phyloP scores from a whole-genome alignment of 2,797 vertebrate genomes.

The Tamandua tetradactyla region DNA sequence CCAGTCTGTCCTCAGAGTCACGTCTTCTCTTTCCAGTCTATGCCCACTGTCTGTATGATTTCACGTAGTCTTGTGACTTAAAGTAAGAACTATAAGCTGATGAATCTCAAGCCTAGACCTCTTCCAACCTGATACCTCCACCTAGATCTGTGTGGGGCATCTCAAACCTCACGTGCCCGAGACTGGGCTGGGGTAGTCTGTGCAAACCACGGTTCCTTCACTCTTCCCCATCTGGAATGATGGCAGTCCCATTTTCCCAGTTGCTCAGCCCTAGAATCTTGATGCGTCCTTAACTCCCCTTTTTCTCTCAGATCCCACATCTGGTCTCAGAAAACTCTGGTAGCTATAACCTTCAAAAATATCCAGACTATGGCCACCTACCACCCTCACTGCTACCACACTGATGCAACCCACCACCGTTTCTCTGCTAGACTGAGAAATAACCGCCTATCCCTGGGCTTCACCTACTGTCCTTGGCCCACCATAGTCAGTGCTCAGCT shows the following conservation, averaged over 20 bases:
- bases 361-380: background rate
- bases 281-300: background rate
- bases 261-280: background rate
- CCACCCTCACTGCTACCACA: background rate
- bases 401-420: background rate
- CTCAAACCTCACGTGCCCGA: background rate
- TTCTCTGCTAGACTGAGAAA: background rate
- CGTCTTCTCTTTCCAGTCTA: background rate
- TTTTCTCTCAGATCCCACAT: background rate
- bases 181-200: background rate
- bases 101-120: background rate
- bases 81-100: background rate
- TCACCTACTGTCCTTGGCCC: background rate
- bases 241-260: background rate
- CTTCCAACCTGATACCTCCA: fast-evolving
- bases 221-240: background rate
- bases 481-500: background rate
- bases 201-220: background rate
- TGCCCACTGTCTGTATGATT: background rate
- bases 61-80: background rate
- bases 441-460: too few relatives aligned
- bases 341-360: background rate
- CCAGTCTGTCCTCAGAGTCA: background rate
- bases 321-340: background rate
- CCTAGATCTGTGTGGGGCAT: background rate